These are phyloP conservation scores for Thymelicus acteon DNA, from an alignment of 2,888 invertebrate species.

Conservation along the genomic window DNA sequence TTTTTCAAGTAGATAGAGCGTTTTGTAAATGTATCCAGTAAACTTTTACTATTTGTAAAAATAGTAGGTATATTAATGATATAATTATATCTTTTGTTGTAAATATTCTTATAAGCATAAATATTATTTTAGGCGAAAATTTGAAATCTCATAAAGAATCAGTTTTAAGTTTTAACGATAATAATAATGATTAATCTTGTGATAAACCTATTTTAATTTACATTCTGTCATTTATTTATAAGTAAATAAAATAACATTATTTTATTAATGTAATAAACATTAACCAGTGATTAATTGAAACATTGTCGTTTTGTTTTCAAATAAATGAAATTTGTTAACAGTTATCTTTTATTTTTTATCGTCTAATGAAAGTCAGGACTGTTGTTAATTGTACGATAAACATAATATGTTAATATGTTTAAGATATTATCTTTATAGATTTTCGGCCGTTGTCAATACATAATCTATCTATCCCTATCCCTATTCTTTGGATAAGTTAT, in stretches of 20 bases:
- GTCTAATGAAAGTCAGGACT: neutral
- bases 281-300: conserved; percentile 37
- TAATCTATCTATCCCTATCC: too few relatives aligned
- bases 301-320: conserved; percentile 35
- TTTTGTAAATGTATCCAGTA: conserved; percentile 8
- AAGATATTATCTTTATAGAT: too few relatives aligned
- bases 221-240: conserved; percentile 4
- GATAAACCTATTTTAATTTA: conserved; percentile 11
- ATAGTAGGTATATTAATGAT: neutral
- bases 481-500: too few relatives aligned
- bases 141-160: conserved; percentile 4
- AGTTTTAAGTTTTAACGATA: neutral
- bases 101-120: conserved; percentile 5
- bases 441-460: too few relatives aligned
- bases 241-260: conserved; percentile 11
- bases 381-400: too few relatives aligned
- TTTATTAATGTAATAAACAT: conserved; percentile 7
- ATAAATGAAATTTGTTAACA: conserved; percentile 28
- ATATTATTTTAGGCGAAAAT: neutral
- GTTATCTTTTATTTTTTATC: conserved; percentile 27
- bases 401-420: too few relatives aligned
- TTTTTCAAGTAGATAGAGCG: conserved; percentile 5
- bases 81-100: neutral
- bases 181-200: conserved; percentile 1
- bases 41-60: neutral